Conservation (phyloP, 2,113 vertebrate species). For the Macquaria australasica region DNA sequence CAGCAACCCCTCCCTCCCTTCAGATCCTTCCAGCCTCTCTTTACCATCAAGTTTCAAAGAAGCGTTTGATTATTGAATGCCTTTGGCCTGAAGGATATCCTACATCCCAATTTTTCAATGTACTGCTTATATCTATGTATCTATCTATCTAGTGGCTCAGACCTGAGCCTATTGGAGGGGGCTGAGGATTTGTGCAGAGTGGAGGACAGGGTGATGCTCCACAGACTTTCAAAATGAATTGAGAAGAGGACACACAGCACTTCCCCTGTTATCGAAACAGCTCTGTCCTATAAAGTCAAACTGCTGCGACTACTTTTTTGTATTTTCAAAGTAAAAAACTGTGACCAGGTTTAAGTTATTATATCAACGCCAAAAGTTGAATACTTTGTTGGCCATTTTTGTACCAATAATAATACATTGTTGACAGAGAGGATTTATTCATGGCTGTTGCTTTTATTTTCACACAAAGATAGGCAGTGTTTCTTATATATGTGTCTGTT, state of each 20-base stretch:
- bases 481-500: background rate
- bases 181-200: background rate
- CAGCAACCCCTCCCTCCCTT: background rate
- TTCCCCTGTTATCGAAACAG: background rate
- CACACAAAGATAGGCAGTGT: background rate
- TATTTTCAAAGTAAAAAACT: background rate
- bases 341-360: background rate
- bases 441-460: background rate
- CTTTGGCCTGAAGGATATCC: slow-evolving; percentile 40
- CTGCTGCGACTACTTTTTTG: background rate
- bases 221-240: slow-evolving; percentile 21
- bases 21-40: slow-evolving; percentile 25
- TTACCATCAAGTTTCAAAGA: slow-evolving; percentile 56
- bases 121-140: background rate
- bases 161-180: background rate
- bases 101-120: slow-evolving; percentile 23
- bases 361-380: background rate
- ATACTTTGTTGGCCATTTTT: background rate
- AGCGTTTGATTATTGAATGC: slow-evolving; percentile 45
- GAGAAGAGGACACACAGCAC: background rate
- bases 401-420: no score
- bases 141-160: background rate
- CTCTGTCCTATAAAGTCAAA: background rate
- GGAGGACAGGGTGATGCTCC: background rate
- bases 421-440: background rate